Base-by-base conservation (phyloP, 2,888 invertebrate species). In the Pediacus dermestoides region DNA sequence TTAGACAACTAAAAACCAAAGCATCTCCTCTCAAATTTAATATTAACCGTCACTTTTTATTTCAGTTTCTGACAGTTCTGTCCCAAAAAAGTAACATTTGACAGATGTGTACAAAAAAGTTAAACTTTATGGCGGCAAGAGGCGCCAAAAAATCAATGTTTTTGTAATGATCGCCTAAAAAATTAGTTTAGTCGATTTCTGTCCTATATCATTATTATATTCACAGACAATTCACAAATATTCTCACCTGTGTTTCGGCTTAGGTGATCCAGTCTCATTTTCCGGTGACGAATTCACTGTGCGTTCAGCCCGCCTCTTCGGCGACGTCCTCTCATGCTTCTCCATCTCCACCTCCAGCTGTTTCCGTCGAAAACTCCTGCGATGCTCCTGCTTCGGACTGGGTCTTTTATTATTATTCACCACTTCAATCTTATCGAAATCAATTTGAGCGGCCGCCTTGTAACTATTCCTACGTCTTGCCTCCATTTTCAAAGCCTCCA, bases 391-490 rank as follows among this genome's bases (percentile, higher is more conserved):
- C 28, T 56, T 60, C 8, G 52, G 52, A 40, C 42, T 47, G 7
- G 37, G 22, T 13, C 35, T 40, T 28, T 28, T 13, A 10, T 39
- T 34, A 4, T 48, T 45, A 3, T 53, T 51, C 1, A 30, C 30
- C 34, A 26, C 28, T 21, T 66, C 66, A 14, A 68, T 61, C 32
- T 60, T 63, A 48, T 68, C 67, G 12, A 54, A 64, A 42, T 65
- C 67, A 25, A 51, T 53, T 48, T 66, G 58, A 10, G 62, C 64
- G 1, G 63, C 64, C 4, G 61, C 65, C 43, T 64, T 67, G 45
- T 69, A 68, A 40, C 67, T 68, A 37, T 68, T 67, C 14, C 68
- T 46, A 15, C 69, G 46, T 15, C 61, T 50, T 0, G 67, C 63
- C 9, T 68, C 68, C 33, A 59, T 37, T 38, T 63, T 61, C 34